Conservation (phyloP, 2,113 vertebrate genomes). For the Marmota flaviventris region DNA sequence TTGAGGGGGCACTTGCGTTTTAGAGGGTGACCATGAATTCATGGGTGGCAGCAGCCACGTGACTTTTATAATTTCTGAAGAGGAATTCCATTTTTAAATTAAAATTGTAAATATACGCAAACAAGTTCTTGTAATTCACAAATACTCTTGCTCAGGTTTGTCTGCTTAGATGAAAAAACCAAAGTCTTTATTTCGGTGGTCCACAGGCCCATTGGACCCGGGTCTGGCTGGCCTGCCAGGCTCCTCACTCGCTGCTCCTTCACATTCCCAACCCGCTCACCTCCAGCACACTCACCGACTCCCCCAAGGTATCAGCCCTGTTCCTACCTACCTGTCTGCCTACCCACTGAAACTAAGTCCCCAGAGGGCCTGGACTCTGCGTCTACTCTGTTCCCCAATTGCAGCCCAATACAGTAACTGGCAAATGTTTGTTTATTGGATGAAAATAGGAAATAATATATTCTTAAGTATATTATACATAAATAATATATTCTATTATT, state of each 20-base stretch:
- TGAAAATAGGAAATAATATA: background rate
- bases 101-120: background rate
- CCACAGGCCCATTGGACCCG: background rate
- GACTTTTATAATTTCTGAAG: background rate
- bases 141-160: background rate
- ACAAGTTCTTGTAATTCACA: background rate
- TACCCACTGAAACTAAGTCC: background rate
- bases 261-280: rapidly evolving
- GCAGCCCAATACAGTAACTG: background rate
- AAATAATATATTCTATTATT: no score
- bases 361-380: background rate
- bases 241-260: background rate
- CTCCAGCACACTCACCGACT: background rate
- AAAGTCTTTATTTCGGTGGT: background rate
- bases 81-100: slow-evolving; percentile 38
- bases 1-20: background rate
- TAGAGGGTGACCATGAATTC: background rate
- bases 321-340: background rate
- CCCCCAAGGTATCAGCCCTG: background rate
- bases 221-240: no score
- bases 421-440: background rate
- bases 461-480: background rate
- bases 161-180: background rate
- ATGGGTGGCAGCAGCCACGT: background rate
- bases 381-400: background rate